phyloP scores from a whole-genome alignment of 37 sponge, comb jelly and placozoan genomes.

The Ianthella basta region DNA sequence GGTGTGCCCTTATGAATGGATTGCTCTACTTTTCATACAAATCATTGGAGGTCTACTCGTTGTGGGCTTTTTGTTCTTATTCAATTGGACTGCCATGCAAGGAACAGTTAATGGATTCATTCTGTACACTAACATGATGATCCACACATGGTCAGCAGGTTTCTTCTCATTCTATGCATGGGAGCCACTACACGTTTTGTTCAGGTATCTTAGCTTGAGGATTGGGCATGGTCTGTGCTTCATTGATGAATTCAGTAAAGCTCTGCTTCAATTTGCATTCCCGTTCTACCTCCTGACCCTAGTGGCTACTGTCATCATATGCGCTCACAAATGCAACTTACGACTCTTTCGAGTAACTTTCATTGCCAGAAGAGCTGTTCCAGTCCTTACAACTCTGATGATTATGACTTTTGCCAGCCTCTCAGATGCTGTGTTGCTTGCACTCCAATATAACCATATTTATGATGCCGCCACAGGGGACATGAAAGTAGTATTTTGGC shows the following conservation, averaged over 20 bases:
- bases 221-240: neutral
- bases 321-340: neutral
- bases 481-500: neutral
- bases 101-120: neutral
- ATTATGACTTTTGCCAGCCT: constrained; percentile 21
- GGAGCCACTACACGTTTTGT: neutral
- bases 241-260: neutral
- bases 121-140: neutral
- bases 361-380: neutral
- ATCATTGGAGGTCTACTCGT: neutral
- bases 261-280: neutral
- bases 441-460: neutral
- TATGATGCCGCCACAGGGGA: constrained; percentile 1
- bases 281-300: constrained; percentile 42
- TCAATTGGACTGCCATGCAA: neutral
- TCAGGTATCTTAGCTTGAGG: neutral
- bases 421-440: neutral
- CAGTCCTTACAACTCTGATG: constrained; percentile 34
- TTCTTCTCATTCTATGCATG: neutral
- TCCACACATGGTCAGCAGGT: neutral
- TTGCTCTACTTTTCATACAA: neutral
- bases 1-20: neutral
- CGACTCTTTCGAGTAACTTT: neutral
- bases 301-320: constrained; percentile 8
- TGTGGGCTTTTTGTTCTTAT: neutral